A percentile compares a stretch with the other conserved stretches of the same genome.
Evolutionary conservation across 2,113 vertebrate genomes (phyloP).

Genomic region (Rhea americana): DNA sequence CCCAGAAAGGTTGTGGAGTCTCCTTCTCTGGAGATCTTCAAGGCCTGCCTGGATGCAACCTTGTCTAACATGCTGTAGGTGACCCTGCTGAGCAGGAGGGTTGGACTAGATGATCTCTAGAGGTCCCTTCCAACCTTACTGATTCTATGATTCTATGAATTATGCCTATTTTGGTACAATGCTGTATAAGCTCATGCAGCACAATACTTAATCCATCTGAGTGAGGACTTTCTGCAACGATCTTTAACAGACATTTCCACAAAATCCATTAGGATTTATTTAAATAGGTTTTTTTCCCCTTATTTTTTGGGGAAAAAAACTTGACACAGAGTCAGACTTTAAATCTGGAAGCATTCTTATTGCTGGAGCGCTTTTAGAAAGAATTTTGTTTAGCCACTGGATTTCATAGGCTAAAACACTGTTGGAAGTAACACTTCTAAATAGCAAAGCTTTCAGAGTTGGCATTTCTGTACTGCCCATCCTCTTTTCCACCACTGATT

Average conservation of each 20-base stretch:
- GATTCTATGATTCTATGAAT: no score
- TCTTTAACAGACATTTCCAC: neutral
- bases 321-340: neutral
- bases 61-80: no score
- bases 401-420: neutral
- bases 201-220: neutral
- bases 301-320: neutral
- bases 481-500: neutral
- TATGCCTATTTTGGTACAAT: neutral
- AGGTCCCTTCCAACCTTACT: no score
- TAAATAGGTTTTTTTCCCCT: neutral
- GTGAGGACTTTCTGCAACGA: neutral
- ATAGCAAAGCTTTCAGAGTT: neutral
- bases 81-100: no score
- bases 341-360: neutral
- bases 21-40: no score
- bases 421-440: neutral
- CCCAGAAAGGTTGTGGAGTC: no score
- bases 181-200: neutral
- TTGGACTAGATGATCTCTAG: no score
- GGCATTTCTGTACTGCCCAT: accelerated
- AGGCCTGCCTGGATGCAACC: no score
- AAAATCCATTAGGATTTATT: neutral
- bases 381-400: neutral
- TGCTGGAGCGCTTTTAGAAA: neutral